A percentile compares a stretch with the other conserved stretches of the same genome.
phyloP scores from a whole-genome alignment of 2,888 invertebrate species.

The Dryococelus australis region DNA sequence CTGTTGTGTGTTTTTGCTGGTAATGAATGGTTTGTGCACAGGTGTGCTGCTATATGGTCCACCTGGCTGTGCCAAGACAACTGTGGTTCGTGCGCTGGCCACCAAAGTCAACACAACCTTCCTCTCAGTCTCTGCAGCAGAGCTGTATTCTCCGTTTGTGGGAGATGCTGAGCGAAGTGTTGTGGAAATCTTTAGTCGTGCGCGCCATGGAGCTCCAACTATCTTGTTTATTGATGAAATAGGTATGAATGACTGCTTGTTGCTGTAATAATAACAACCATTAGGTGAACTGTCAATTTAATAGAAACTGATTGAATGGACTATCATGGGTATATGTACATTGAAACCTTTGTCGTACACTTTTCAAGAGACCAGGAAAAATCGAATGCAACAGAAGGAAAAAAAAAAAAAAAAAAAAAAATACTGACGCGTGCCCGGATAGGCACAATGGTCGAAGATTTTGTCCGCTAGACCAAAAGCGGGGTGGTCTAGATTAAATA shows the following conservation, averaged over 20 bases:
- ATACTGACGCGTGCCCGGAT: no score
- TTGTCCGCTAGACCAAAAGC: no score
- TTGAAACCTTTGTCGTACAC: no score
- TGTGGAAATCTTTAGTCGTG: conserved; percentile 65
- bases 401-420: no score
- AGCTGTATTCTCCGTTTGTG: conserved; percentile 70
- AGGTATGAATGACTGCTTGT: conserved; percentile 53
- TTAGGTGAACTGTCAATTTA: no score
- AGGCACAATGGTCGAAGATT: no score
- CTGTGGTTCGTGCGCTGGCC: conserved; percentile 66
- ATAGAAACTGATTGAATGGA: background rate
- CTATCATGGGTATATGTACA: no score
- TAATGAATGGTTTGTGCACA: background rate
- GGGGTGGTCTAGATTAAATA: no score
- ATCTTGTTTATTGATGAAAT: conserved; percentile 72
- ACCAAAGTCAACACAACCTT: conserved; percentile 63
- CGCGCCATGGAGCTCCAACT: conserved; percentile 66
- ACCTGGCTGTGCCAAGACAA: conserved; percentile 73
- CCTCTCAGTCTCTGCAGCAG: conserved; percentile 66
- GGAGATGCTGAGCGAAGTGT: conserved; percentile 70
- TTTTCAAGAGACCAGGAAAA: no score
- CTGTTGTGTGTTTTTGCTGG: no score
- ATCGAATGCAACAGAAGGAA: no score
- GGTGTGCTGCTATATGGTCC: conserved; percentile 70
- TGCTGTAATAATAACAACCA: background rate